Base-by-base conservation (phyloP, 2,888 invertebrate genomes). In the Eupithecia pulchellata region DNA sequence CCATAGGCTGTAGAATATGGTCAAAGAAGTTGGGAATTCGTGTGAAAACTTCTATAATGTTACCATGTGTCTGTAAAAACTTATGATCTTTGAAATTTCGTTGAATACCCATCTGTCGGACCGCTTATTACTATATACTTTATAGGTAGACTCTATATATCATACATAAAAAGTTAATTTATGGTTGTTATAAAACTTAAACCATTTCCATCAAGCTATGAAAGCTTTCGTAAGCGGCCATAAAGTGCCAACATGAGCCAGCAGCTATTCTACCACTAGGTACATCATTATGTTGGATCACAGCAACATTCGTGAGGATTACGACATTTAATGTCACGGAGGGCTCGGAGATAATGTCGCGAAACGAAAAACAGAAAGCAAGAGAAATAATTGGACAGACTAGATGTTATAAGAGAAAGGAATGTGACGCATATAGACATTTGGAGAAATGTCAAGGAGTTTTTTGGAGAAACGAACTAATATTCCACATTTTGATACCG, bases 241-340 rank as follows among this genome's bases (percentile, higher is more conserved):
- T 52, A 52, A 52, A 52, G 57, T 57, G 57, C 8, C 29, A 57
- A 57, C 29, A 57, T 29, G 8, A 57, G 57, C 57, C 29, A 55
- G 6, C 29, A 57, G 57, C 29, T 57, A 29, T 57, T 1, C 57
- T 32, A 52, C 20, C 42, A 47, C 47, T 13, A 32, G 64, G 25
- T 65, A 34, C 52, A 27, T 32, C 65, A 34, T 64, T 52, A 36
- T 39, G 39, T 66, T n/a, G 66, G 39, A 42, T 66, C 58, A 58
- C 39, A 57, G 39, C 39, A 30, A 30, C 30, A n/a, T 36, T 66
- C 39, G 30, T 58, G 36, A 29, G 14, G 57, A 66, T 58, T 66
- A 58, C 55, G 55, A 57, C 55, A 64, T n/a, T n/a, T 58, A 55
- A 65, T 57, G 36, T 65, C 17, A 34, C 11, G 11, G 36, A 57